phyloP scores from a whole-genome alignment of 2,888 invertebrate species.

The Endotricha flammealis region DNA sequence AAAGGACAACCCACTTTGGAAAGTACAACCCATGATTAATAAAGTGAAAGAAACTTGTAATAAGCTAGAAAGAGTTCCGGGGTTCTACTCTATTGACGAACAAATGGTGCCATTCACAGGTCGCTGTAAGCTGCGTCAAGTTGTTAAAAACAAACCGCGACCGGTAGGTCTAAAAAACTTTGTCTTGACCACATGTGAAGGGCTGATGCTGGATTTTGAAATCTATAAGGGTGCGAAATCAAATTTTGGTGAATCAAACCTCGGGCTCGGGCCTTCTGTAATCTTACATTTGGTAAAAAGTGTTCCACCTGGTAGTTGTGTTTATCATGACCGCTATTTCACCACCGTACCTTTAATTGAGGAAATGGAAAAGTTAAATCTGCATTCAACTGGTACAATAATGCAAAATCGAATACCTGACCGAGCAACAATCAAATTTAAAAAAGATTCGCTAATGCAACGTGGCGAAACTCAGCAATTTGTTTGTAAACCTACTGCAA shows the following conservation, averaged over 20 bases:
- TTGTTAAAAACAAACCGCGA: slow-evolving; percentile 13
- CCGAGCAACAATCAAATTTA: slow-evolving; percentile 14
- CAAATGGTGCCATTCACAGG: neutral
- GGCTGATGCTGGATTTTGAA: slow-evolving; percentile 10
- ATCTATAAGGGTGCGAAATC: slow-evolving; percentile 5
- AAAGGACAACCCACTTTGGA: too few relatives aligned
- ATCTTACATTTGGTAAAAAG: slow-evolving; percentile 9
- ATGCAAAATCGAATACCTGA: slow-evolving; percentile 23
- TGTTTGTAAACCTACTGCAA: slow-evolving; percentile 11
- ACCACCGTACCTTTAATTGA: slow-evolving; percentile 23
- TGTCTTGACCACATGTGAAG: slow-evolving; percentile 3
- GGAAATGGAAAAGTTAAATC: slow-evolving; percentile 17
- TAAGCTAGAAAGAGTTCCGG: neutral
- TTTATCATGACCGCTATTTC: slow-evolving; percentile 25
- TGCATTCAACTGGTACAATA: slow-evolving; percentile 17
- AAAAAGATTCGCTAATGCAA: slow-evolving; percentile 17
- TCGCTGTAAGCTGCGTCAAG: neutral
- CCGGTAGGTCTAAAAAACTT: slow-evolving; percentile 15
- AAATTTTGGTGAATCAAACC: neutral
- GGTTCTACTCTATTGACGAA: neutral
- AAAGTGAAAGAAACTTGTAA: too few relatives aligned
- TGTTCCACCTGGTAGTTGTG: slow-evolving; percentile 24
- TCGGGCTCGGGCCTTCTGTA: slow-evolving; percentile 3
- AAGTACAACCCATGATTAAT: too few relatives aligned
- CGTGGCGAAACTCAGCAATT: slow-evolving; percentile 19